Base-by-base conservation (phyloP, 2,797 vertebrate genomes). In the Fundulus diaphanus region DNA sequence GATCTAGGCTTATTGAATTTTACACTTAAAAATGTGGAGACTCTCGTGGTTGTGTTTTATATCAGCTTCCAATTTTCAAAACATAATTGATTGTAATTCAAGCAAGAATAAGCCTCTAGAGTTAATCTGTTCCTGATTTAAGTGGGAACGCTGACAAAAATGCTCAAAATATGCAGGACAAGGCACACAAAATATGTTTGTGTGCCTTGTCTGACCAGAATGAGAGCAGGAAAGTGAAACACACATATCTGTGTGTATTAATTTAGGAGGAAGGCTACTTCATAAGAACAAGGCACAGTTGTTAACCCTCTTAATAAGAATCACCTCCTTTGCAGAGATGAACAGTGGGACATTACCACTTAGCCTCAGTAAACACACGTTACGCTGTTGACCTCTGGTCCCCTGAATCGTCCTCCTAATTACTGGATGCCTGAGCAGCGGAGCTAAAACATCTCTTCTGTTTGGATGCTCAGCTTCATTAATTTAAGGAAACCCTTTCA, bases 351-450 rank as follows among this genome's bases (percentile, higher is more conserved):
- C 87, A 91, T 90, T 70, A 88, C 82, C 91, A 89, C 91, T 94
- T 93, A 90, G 83, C 84, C 86, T 92, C 86, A 87, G 82, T 93
- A 93, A 93, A 94, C 90, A 93, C 81, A 80, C 82, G 89, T 88
- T 90, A 84, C 71, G 68, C 86, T 82, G 89, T 85, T 93, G 93
- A 92, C 90, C 91, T 93, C 13, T 83, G 83, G 89, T 85, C 91
- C 89, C 85, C n/a, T 1, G 70, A 85, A 81, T 78, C 68, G 4
- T n/a, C 74, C 76, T 82, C 76, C 73, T 77, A 72, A 79, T 84
- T 82, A 78, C 84, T 73, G 74, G 77, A 82, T 78, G 72, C 77
- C 70, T 82, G 74, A 40, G 73, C 80, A 46, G 76, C 16, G 73
- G 66, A 74, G 78, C 49, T 70, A 71, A 78, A 70, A 79, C 35